Conservation (phyloP, 2,797 vertebrate genomes). For the Enteromius argenteus region DNA sequence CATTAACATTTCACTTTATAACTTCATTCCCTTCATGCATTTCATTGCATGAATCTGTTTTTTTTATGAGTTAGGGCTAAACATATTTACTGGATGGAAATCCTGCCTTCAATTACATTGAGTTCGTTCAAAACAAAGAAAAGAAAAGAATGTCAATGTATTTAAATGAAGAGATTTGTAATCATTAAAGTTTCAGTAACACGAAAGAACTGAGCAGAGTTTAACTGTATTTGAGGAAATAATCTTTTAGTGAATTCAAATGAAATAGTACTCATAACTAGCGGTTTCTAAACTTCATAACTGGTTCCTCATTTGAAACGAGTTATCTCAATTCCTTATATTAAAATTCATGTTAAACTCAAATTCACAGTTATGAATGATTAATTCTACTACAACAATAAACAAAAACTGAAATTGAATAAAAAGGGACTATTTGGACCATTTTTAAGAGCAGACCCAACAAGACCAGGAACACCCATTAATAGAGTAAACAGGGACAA, state of each 20-base stretch:
- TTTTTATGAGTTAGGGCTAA: background rate
- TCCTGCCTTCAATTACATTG: background rate
- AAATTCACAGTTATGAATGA: background rate
- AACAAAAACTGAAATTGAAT: background rate
- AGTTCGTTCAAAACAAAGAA: background rate
- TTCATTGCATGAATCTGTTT: background rate
- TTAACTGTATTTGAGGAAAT: background rate
- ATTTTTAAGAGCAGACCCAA: background rate
- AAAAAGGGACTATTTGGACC: background rate
- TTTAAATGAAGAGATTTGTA: background rate
- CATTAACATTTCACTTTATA: background rate
- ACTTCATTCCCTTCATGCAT: background rate
- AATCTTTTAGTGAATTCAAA: background rate
- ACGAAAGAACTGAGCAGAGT: background rate
- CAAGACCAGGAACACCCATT: background rate
- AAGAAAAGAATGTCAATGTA: background rate
- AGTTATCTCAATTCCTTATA: background rate
- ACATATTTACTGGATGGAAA: background rate
- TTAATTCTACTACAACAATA: background rate
- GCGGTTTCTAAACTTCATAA: background rate
- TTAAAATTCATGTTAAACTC: background rate
- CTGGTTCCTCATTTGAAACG: background rate
- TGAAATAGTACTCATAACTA: background rate
- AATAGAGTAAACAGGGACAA: background rate
- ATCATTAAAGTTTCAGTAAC: background rate